Conservation (phyloP, 2,797 vertebrate species). For the Pipistrellus nathusii region DNA sequence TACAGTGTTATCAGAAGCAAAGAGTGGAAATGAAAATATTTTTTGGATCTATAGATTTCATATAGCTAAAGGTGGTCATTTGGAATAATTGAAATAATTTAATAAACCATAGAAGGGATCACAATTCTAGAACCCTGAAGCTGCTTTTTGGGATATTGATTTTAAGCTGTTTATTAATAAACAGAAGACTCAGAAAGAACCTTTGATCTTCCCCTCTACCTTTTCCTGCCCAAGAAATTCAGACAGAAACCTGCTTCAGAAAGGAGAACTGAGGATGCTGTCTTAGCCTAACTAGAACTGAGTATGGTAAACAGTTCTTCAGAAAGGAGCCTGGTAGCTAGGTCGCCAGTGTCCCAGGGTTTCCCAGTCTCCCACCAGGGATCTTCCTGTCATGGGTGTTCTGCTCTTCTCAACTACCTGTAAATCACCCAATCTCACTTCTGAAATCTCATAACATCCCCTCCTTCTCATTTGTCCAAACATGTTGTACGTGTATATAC, state of each 20-base stretch:
- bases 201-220: neutral
- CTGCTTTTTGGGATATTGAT: neutral
- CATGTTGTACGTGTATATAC: neutral
- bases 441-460: neutral
- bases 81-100: slow-evolving; percentile 8
- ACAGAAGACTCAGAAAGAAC: neutral
- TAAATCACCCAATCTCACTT: neutral
- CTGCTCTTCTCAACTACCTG: neutral
- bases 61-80: neutral
- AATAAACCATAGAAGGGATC: neutral
- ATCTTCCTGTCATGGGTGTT: neutral
- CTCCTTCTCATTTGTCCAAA: neutral
- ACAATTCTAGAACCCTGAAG: neutral
- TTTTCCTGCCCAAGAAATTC: neutral
- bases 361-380: neutral
- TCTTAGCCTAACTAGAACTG: neutral
- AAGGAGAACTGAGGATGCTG: neutral
- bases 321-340: neutral
- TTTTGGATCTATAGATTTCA: neutral
- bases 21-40: neutral
- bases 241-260: neutral
- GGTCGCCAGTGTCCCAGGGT: neutral
- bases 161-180: neutral
- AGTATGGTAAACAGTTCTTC: neutral
- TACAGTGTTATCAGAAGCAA: neutral